Evolutionary conservation across 2,888 invertebrate genomes (phyloP).

Genomic region (Bursaphelenchus okinawaensis): DNA sequence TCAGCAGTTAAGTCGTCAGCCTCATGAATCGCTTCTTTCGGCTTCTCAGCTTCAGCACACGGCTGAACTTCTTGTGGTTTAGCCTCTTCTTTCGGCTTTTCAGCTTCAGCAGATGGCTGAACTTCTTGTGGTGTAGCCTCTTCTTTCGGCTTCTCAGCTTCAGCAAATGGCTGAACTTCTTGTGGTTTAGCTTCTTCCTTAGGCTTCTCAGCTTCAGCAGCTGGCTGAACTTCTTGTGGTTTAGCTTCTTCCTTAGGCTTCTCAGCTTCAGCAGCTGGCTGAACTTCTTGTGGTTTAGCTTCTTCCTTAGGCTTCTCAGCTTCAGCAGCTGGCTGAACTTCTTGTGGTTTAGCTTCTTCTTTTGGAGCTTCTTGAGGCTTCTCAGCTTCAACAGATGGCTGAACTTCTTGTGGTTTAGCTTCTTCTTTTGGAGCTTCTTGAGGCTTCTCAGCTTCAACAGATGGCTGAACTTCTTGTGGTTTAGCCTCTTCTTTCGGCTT

Average conservation of each 20-base stretch:
- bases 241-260: slow-evolving; percentile 7
- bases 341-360: slow-evolving; percentile 7
- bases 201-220: slow-evolving; percentile 2
- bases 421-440: slow-evolving; percentile 15
- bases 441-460: slow-evolving; percentile 1
- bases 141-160: slow-evolving; percentile 3
- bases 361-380: slow-evolving; percentile 11
- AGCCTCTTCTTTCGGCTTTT: slow-evolving; percentile 10
- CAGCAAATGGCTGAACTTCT: background rate
- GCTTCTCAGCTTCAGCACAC: slow-evolving; percentile 3
- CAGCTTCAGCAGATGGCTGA: too few relatives aligned
- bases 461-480: background rate
- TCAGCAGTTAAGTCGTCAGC: slow-evolving; percentile 4
- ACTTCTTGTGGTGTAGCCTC: too few relatives aligned
- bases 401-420: background rate
- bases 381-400: slow-evolving; percentile 7
- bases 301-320: background rate
- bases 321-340: slow-evolving; percentile 7
- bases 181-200: slow-evolving; percentile 9
- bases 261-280: slow-evolving; percentile 11
- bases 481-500: slow-evolving; percentile 15
- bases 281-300: background rate
- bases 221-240: background rate
- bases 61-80: background rate
- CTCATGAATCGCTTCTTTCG: slow-evolving; percentile 11